These are phyloP conservation scores for Napeogenes sylphis DNA, from an alignment of 2,888 invertebrate genomes.

Conservation along the genomic window DNA sequence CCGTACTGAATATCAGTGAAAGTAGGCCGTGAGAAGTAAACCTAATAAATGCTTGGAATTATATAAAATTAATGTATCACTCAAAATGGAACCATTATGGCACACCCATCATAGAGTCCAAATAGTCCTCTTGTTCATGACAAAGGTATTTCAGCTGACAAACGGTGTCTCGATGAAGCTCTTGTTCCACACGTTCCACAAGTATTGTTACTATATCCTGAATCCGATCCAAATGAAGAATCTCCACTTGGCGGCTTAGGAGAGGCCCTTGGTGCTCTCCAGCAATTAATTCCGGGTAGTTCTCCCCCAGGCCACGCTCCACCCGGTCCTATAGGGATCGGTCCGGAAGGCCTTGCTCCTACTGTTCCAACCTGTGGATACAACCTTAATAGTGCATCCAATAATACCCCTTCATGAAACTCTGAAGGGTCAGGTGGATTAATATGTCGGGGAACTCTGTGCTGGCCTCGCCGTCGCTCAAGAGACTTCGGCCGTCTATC, in stretches of 20 bases:
- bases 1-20: constrained; percentile 50
- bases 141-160: constrained; percentile 73
- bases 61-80: constrained; percentile 26
- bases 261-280: constrained; percentile 73
- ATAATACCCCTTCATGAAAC: constrained; percentile 88
- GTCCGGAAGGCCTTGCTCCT: constrained; percentile 71
- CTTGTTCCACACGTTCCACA: constrained; percentile 81
- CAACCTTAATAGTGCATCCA: constrained; percentile 84
- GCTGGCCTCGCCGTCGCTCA: constrained; percentile 69
- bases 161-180: constrained; percentile 72
- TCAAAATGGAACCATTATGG: constrained; percentile 42
- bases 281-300: constrained; percentile 76
- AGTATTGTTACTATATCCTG: constrained; percentile 90
- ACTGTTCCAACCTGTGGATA: constrained; percentile 85
- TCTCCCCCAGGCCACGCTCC: constrained; percentile 84
- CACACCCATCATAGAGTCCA: constrained; percentile 43
- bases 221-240: constrained; percentile 90
- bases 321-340: constrained; percentile 76
- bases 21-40: constrained; percentile 58
- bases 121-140: constrained; percentile 58
- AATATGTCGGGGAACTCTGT: constrained; percentile 70
- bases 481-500: constrained; percentile 77
- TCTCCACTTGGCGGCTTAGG: constrained; percentile 83
- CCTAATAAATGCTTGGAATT: constrained; percentile 53
- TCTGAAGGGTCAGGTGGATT: constrained; percentile 86